Percentiles rank a stretch among this genome's conserved stretches.
Evolutionary conservation across 2,888 invertebrate species (phyloP).

Genomic region (Ornithoptera alexandrae): DNA sequence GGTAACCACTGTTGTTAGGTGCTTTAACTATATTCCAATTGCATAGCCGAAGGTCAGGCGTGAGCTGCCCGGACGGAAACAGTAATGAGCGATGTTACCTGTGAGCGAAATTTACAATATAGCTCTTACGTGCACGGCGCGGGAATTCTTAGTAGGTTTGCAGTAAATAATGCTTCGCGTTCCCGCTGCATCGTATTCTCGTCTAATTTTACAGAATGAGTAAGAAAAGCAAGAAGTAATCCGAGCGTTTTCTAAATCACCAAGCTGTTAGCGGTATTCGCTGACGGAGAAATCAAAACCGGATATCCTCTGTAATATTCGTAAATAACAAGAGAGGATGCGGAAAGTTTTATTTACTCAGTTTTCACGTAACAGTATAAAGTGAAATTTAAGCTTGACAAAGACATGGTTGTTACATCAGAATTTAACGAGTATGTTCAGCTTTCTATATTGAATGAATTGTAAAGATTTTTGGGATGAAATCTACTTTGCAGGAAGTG

Average conservation of each 20-base stretch:
- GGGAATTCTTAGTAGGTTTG: neutral
- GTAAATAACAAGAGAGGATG: neutral
- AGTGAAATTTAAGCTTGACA: no score
- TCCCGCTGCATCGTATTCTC: no score
- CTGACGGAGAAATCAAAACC: neutral
- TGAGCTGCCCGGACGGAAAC: slow-evolving; percentile 12
- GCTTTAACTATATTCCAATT: slow-evolving; percentile 13
- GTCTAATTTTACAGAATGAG: neutral
- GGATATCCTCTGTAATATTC: neutral
- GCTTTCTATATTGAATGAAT: no score
- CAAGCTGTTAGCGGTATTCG: neutral
- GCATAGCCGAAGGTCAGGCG: slow-evolving; percentile 26
- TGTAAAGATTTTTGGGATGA: no score
- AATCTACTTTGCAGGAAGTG: no score
- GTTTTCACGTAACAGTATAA: neutral
- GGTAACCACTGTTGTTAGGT: slow-evolving; percentile 4
- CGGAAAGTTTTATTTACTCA: neutral
- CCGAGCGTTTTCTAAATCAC: neutral
- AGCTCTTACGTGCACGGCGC: neutral
- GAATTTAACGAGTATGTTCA: no score
- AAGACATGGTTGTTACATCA: no score
- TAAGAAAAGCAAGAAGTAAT: slow-evolving; percentile 9
- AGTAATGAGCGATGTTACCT: slow-evolving; percentile 5
- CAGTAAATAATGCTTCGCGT: neutral
- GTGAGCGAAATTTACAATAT: slow-evolving; percentile 8